Base-by-base conservation (phyloP, 2,797 vertebrate species). In the Poeciliopsis infans region DNA sequence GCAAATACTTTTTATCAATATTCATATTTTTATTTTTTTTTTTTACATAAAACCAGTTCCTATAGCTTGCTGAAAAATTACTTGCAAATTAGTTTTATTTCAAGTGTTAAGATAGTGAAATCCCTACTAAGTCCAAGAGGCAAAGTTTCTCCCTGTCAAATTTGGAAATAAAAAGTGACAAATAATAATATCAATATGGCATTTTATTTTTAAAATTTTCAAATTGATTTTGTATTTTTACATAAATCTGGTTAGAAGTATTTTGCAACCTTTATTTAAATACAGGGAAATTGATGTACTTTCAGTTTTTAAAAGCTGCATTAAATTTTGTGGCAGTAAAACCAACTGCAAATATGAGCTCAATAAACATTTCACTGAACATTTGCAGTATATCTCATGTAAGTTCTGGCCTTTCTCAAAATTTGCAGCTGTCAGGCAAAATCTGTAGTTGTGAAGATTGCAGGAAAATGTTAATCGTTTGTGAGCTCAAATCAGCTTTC, bases 21-120 rank as follows among this genome's bases (percentile, higher is more conserved):
- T 49, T 20, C 0, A 20, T 6, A 1, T 49, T 18, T 16, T 47
- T 16, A 0, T 16, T 47, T 5, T 46, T 0, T 18, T 5, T 47
- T 18, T 49, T 49, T 49, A 20, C 18, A 49, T 49, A 20, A 49
- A 49, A 49, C 6, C 47, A 49, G 18, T 18, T 49, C 18, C 47
- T 49, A 7, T 49, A 49, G 7, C 18, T 20, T 49, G 5, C 18
- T 49, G 47, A 49, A 49, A 20, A 20, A 18, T 20, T 49, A 49
- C 1, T 49, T 7, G 47, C 16, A 7, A 49, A 20, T 49, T 49
- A 49, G 1, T 49, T 49, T 49, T 20, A 49, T 49, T 49, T 49
- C 5, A 49, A 49, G 47, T 49, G 20, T 20, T 49, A 49, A 49
- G 16, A 49, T 49, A 7, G 10, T 57, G 53, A 57, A 57, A 57